Conservation (phyloP, 2,888 invertebrate genomes). For the Myopa tessellatipennis region DNA sequence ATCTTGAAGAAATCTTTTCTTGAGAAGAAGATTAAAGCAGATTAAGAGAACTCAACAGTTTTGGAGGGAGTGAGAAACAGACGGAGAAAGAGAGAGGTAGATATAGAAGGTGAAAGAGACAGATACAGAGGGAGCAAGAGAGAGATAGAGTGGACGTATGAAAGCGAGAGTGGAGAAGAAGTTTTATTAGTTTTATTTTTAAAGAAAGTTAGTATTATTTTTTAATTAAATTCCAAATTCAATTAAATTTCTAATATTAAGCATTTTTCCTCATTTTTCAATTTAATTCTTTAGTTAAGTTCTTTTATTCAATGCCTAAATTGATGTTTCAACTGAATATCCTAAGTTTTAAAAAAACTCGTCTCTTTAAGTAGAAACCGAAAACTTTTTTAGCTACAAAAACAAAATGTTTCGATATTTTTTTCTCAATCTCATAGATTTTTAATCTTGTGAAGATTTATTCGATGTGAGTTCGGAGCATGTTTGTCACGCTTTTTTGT, state of each 20-base stretch:
- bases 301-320: neutral
- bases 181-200: no score
- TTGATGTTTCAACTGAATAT: neutral
- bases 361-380: no score
- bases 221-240: neutral
- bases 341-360: neutral
- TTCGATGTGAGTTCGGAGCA: slow-evolving; percentile 1
- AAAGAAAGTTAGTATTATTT: neutral
- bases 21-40: neutral
- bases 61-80: neutral
- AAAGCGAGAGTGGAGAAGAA: no score
- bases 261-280: neutral
- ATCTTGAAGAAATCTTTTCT: neutral
- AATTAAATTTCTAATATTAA: neutral
- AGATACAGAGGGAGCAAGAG: no score
- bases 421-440: no score
- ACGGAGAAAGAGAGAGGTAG: neutral
- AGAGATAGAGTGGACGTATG: no score
- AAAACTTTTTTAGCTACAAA: no score
- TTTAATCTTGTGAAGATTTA: neutral
- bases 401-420: no score
- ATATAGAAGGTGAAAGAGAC: no score
- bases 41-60: neutral
- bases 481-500: neutral
- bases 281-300: neutral